These are phyloP conservation scores for Philonicus albiceps DNA, from an alignment of 2,888 invertebrate species.

Conservation along the genomic window DNA sequence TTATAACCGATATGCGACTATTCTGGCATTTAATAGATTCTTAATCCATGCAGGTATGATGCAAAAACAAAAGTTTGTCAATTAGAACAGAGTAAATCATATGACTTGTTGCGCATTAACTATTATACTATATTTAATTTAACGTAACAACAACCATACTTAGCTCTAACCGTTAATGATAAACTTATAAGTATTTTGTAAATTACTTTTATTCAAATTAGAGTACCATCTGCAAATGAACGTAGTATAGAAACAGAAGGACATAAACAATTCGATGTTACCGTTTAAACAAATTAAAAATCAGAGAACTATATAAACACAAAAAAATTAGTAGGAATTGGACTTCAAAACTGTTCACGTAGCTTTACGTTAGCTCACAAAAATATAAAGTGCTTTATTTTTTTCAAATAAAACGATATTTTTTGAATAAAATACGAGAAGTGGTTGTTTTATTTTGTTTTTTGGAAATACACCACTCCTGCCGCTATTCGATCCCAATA, in stretches of 20 bases:
- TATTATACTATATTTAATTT: neutral
- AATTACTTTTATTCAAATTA: neutral
- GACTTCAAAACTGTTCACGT: neutral
- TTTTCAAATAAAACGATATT: slow-evolving; percentile 31
- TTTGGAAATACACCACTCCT: slow-evolving; percentile 37
- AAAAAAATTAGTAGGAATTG: neutral
- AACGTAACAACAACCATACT: neutral
- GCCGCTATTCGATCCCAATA: neutral
- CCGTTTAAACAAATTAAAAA: neutral
- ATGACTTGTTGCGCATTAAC: neutral
- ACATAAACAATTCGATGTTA: slow-evolving; percentile 8
- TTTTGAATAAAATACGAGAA: slow-evolving; percentile 37
- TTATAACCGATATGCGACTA: neutral
- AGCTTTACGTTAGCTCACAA: neutral
- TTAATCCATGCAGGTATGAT: neutral
- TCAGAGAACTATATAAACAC: neutral
- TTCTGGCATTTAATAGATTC: slow-evolving; percentile 22
- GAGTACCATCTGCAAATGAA: neutral
- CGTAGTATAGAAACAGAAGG: neutral
- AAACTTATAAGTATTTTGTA: slow-evolving; percentile 24
- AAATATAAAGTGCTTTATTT: neutral
- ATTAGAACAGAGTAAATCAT: neutral
- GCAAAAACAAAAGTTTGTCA: neutral
- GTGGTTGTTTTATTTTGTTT: slow-evolving; percentile 43
- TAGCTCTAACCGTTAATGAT: slow-evolving; percentile 1